Evolutionary conservation across 2,113 vertebrate species (phyloP), one percentile per base, ranked within the genome.

Genomic region (Mustela lutreola): DNA sequence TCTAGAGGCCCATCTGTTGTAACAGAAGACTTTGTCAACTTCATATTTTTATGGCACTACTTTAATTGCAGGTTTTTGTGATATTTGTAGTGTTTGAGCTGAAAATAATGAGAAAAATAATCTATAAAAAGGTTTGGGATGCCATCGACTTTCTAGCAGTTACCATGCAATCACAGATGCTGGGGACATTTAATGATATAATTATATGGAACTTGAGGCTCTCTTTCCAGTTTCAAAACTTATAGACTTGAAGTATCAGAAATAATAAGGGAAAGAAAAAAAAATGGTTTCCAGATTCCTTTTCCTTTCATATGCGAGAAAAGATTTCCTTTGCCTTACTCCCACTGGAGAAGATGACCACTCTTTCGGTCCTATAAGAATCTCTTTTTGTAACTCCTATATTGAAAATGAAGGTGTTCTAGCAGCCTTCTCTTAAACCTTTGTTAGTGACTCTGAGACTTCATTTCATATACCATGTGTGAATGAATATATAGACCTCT

Each of bases 11-110:
- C n/a, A 0, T 97, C 96, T 97, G 97, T 98, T 98, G 96, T 96
- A 92, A 96, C 94, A 95, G 97, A 97, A 98, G 98, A 98, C 96
- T 98, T 98, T 97, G 97, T 98, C 97, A 98, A 98, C 96, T 98
- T 97, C 97, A 93, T 98, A 98, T 98, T 98, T 98, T 98, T 97
- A 98, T 98, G 96, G 95, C 95, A 97, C 84, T 97, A 98, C 97
- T 98, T 97, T 98, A 98, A 98, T 98, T 98, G 97, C 95, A 98
- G 97, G 95, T 94, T 98, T 98, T 98, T 97, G 97, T 94, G 87
- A 93, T 97, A 97, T 95, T 97, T 96, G 97, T 95, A 94, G 95
- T 93, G 84, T 97, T 82, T 78, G 85, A 97, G 92, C 88, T 95
- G 94, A 3, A 1, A 98, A 98, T 96, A 96, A 97, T 98, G 95